phyloP scores from a whole-genome alignment of 2,888 invertebrate genomes.

The Quadriops clusia region DNA sequence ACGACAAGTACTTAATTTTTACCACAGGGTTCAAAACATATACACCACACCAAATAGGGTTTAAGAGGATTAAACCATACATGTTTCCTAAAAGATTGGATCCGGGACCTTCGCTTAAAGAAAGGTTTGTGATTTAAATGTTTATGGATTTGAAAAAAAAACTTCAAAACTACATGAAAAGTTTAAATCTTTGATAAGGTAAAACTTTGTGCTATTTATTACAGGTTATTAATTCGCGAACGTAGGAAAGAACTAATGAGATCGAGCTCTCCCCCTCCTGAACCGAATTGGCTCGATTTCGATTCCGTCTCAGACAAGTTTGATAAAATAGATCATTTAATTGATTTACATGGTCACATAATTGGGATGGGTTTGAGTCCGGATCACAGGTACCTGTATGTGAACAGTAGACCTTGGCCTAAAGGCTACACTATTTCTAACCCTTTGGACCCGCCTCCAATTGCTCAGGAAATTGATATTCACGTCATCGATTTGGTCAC shows the following conservation, averaged over 20 bases:
- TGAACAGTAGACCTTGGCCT: conserved; percentile 76
- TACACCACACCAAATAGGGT: conserved; percentile 71
- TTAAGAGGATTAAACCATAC: conserved; percentile 60
- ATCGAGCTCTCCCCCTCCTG: conserved; percentile 36
- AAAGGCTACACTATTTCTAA: conserved; percentile 60
- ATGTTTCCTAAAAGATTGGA: conserved; percentile 55
- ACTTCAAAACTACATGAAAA: too few relatives aligned
- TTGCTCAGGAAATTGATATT: conserved; percentile 77
- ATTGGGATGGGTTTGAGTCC: conserved; percentile 80
- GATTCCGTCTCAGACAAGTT: conserved; percentile 56
- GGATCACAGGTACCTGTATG: conserved; percentile 71
- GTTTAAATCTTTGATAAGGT: too few relatives aligned
- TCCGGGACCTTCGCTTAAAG: conserved; percentile 55
- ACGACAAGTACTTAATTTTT: conserved; percentile 67
- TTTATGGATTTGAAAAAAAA: too few relatives aligned
- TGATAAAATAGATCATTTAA: conserved; percentile 65
- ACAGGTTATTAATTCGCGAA: conserved; percentile 47
- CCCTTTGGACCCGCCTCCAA: conserved; percentile 69
- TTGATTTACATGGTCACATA: conserved; percentile 76
- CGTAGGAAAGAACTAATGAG: conserved; percentile 41
- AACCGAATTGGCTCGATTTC: conserved; percentile 57
- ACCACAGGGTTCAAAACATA: conserved; percentile 74
- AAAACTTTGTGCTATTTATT: too few relatives aligned
- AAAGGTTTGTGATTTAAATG: conserved; percentile 45
- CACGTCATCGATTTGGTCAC: conserved; percentile 74